Base-by-base conservation (phyloP, 2,113 vertebrate species). In the Cyprinodon brontotheroides region DNA sequence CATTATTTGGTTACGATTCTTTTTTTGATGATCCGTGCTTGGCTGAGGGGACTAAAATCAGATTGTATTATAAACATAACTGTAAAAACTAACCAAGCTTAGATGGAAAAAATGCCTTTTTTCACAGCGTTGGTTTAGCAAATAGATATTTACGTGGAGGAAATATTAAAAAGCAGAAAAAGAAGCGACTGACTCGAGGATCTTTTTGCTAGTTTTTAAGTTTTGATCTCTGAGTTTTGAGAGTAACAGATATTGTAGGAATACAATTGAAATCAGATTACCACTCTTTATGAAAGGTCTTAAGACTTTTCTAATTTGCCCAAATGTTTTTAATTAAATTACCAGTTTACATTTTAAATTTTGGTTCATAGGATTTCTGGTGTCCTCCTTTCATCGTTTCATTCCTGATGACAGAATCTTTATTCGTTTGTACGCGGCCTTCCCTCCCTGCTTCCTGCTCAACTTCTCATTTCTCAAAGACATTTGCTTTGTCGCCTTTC, bases 1-100 rank as follows among this genome's bases (percentile, higher is more conserved):
- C 75, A 4, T 69, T 67, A 20, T 67, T 70, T 63, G 67, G 36
- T 45, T 36, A 79, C 75, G 68, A 71, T 80, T 75, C 4, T 67
- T 60, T 57, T 15, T 17, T 17, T n/a, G 69, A 40, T 3, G 3
- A 61, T 40, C 78, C 47, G 7, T 14, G 50, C 38, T 40, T 64
- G 63, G 41, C 66, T 74, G 41, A 65, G 36, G 6, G 4, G 39
- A 63, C n/a, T 72, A 2, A 70, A 65, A 48, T 22, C 61, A 60
- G 9, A 0, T 41, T 22, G 61, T 38, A 59, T 66, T 12, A 12
- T 29, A 14, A 68, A 11, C 41, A 43, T 45, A 13, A 64, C 4
- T 57, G 20, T 40, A 36, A 57, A 61, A 69, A 60, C 20, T 60
- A 48, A 64, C 1, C 7, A 37, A 7, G 47, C 11, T 38, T 22